A percentile compares a stretch with the other conserved stretches of the same genome.
Conservation (phyloP, 2,888 invertebrate species). For the Drosophila affinis region DNA sequence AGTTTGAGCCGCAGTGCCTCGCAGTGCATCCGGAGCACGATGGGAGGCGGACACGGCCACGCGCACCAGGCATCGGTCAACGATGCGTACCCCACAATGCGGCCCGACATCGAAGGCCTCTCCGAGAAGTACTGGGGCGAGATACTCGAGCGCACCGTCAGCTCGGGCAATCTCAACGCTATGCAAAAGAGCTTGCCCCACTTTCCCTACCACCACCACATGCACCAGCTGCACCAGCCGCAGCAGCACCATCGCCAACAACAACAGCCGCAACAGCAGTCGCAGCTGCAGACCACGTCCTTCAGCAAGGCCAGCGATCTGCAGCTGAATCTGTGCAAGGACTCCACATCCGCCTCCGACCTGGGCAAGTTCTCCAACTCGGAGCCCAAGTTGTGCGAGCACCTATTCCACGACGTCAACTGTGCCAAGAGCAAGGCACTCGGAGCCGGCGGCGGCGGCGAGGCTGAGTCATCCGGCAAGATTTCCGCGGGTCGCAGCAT, state of each 20-base stretch:
- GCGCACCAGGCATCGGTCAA: constrained; percentile 37
- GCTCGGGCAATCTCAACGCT: constrained; percentile 90
- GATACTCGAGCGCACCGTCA: constrained; percentile 90
- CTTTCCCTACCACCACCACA: constrained; percentile 66
- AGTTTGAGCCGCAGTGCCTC: constrained; percentile 80
- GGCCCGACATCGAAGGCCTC: constrained; percentile 87
- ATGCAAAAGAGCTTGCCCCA: constrained; percentile 85
- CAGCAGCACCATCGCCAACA: constrained; percentile 53
- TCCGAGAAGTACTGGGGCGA: constrained; percentile 91
- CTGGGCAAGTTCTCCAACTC: constrained; percentile 82
- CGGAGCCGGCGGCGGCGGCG: constrained; percentile 31
- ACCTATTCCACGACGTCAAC: constrained; percentile 83
- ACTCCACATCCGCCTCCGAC: constrained; percentile 60
- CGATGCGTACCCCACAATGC: constrained; percentile 66
- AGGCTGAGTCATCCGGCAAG: constrained; percentile 23
- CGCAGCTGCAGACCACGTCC: constrained; percentile 79
- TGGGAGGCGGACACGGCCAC: constrained; percentile 59
- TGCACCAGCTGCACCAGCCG: constrained; percentile 42
- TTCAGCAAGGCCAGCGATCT: constrained; percentile 83
- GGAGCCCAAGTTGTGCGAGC: constrained; percentile 83
- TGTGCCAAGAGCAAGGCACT: constrained; percentile 83
- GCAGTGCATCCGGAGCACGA: constrained; percentile 72
- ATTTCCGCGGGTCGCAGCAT: constrained; percentile 71
- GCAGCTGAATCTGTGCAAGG: constrained; percentile 73
- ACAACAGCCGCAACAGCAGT: constrained; percentile 51